phyloP scores from a whole-genome alignment of 2,113 vertebrate genomes.

The Murina feae region DNA sequence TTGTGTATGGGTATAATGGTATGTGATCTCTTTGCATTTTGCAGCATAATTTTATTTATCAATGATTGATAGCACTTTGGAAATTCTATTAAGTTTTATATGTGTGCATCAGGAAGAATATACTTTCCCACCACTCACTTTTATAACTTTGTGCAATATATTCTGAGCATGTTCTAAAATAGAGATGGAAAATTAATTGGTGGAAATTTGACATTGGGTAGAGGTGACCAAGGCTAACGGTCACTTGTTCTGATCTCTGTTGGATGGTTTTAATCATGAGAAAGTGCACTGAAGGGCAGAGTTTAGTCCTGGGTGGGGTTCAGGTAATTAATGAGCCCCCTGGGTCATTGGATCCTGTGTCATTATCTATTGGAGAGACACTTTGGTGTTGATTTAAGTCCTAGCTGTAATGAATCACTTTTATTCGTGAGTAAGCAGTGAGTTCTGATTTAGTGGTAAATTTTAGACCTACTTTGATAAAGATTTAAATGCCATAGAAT shows the following conservation, averaged over 20 bases:
- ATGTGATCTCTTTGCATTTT: background rate
- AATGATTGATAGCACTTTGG: background rate
- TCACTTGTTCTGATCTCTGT: background rate
- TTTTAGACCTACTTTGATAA: background rate
- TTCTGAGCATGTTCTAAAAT: background rate
- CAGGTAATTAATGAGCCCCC: background rate
- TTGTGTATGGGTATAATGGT: background rate
- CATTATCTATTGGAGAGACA: background rate
- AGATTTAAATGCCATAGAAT: background rate
- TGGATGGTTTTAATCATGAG: background rate
- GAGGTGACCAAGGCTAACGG: background rate
- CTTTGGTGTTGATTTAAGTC: background rate
- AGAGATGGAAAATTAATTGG: background rate
- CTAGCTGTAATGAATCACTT: background rate
- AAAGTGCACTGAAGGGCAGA: background rate
- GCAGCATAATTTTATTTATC: background rate
- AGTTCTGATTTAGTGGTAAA: background rate
- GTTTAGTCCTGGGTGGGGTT: background rate
- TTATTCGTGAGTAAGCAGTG: background rate
- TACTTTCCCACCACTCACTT: background rate
- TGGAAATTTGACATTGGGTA: background rate
- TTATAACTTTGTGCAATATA: background rate
- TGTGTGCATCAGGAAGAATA: background rate
- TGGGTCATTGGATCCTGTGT: background rate
- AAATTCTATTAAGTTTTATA: slow-evolving; percentile 26